A percentile compares a stretch with the other conserved stretches of the same genome.
Evolutionary conservation across 2,888 invertebrate genomes (phyloP).

Genomic region (Volucella inanis): DNA sequence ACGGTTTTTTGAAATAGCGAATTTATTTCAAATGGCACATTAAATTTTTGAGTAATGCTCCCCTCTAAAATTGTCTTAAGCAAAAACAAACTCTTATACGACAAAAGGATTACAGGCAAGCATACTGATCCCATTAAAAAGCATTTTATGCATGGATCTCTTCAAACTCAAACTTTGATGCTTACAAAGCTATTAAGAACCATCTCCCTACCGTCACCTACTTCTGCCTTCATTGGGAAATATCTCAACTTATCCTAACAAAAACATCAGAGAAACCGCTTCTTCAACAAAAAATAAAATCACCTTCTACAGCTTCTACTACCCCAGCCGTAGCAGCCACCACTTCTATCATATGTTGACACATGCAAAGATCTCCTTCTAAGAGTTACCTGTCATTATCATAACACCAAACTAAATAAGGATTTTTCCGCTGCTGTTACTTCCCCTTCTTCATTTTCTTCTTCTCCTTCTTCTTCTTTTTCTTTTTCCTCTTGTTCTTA

Average conservation of each 20-base stretch:
- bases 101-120: conserved; percentile 16
- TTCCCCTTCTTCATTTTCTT: conserved; percentile 20
- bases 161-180: conserved; percentile 37
- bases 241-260: conserved; percentile 63
- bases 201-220: background rate
- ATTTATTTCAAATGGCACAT: background rate
- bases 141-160: conserved; percentile 29
- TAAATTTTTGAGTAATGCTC: background rate
- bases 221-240: conserved; percentile 42
- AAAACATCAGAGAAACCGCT: conserved; percentile 59
- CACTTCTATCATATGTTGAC: conserved; percentile 69
- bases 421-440: conserved; percentile 51
- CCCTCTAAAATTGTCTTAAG: background rate
- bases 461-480: conserved; percentile 13
- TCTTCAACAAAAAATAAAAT: conserved; percentile 16
- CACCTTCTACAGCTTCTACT: conserved; percentile 4
- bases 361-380: conserved; percentile 63
- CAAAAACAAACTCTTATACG: background rate
- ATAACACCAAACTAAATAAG: conserved; percentile 73
- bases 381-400: conserved; percentile 73
- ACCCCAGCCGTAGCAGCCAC: background rate
- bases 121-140: conserved; percentile 60
- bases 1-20: too few species aligned
- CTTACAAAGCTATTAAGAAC: conserved; percentile 54
- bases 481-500: conserved; percentile 6